Evolutionary conservation across 2,113 vertebrate species (phyloP).

Genomic region (Melanocharis versteri): DNA sequence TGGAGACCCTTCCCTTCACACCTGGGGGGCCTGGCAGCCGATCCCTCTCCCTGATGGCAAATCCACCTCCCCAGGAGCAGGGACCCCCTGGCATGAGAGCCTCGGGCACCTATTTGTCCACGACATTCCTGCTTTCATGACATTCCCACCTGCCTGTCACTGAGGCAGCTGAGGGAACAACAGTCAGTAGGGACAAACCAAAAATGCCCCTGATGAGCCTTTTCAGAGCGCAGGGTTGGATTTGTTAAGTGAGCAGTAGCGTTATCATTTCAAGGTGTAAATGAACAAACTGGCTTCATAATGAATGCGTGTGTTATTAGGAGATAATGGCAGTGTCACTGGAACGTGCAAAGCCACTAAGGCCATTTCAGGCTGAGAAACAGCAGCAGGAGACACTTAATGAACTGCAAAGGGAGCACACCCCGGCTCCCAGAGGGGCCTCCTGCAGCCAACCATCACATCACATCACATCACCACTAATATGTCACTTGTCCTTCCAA

Average conservation of each 20-base stretch:
- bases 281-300: background rate
- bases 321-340: background rate
- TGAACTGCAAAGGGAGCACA: background rate
- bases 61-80: background rate
- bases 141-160: background rate
- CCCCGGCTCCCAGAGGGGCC: background rate
- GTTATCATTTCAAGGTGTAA: background rate
- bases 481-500: background rate
- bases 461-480: background rate
- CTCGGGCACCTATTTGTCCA: background rate
- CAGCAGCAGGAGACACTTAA: background rate
- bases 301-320: background rate
- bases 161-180: background rate
- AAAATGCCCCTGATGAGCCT: background rate
- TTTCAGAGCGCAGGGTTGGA: background rate
- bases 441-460: background rate
- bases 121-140: fast-evolving
- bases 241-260: background rate
- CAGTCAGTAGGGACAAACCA: background rate
- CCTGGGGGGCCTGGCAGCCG: fast-evolving
- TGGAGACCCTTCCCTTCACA: background rate
- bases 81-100: fast-evolving
- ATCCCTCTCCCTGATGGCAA: background rate
- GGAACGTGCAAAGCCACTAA: background rate
- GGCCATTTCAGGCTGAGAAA: background rate